Evolutionary conservation across 2,113 vertebrate species (phyloP), one percentile per base, ranked within the genome.

Genomic region (Tricholaema leucomelas): DNA sequence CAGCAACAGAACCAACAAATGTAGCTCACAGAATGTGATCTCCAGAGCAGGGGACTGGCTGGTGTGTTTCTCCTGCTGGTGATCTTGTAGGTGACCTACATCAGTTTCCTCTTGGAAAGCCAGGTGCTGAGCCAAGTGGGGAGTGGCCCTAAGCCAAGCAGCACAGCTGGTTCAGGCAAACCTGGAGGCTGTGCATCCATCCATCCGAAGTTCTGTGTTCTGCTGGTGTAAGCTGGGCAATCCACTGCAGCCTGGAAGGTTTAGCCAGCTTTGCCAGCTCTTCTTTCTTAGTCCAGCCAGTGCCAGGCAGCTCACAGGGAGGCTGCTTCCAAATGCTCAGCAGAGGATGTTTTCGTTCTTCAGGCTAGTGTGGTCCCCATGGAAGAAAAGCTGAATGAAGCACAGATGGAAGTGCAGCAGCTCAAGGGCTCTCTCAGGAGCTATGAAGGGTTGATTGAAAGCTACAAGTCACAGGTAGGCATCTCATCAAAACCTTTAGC

Each of bases 401-500:
- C 98, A 1, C 98, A 98, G 56, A 66, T 94, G 14, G 99, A 99
- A 93, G 94, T 98, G 42, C 97, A 98, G 73, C 98, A 99, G 91
- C 97, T 99, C 78, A 98, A 97, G 96, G 96, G 83, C 10, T 98
- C 99, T 13, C 91, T 98, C 72, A 98, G 95, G 82, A 98, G 98
- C 81, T 99, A 99, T 1, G 99, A 99, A 92, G 97, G 79, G 20
- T 94, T 99, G 91, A 97, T 99, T 85, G 98, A 99, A 94, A 98
- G 94, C 90, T 99, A 98, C 72, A 99, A 98, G 78, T 96, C 96
- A 73, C 99, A 99, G 98, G 99, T 99, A 98, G 97, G 98, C 98
- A 38, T 36, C 74, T 64, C 69, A 38, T 21, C 23, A 44, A 64
- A 67, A 46, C 52, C 52, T 81, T 61, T 44, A 36, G 14, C 25